A percentile compares a stretch with the other conserved stretches of the same genome.
phyloP scores from a whole-genome alignment of 2,797 vertebrate species.

The Capromys pilorides region DNA sequence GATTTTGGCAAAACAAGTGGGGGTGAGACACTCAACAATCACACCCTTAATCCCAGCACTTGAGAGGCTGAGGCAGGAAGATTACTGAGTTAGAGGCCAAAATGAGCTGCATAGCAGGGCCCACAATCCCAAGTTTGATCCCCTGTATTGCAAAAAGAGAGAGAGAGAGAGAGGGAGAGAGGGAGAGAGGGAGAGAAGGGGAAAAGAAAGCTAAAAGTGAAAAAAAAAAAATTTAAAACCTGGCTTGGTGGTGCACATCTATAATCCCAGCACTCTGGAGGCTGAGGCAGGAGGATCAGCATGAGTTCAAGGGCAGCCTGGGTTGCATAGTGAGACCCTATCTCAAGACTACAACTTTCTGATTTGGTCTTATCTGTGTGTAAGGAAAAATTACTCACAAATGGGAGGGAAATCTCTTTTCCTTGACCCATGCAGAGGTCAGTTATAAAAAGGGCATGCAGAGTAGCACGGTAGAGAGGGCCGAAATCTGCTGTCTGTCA shows the following conservation, averaged over 20 bases:
- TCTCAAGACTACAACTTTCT: background rate
- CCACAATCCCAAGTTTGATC: too few relatives aligned
- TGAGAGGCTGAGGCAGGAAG: background rate
- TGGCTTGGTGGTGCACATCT: background rate
- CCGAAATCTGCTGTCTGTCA: background rate
- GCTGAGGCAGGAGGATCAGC: background rate
- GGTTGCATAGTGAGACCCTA: background rate
- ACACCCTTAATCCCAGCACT: background rate
- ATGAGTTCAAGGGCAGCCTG: background rate
- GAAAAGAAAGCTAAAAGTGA: background rate
- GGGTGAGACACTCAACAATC: too few relatives aligned
- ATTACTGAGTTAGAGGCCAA: background rate
- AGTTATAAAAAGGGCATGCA: background rate
- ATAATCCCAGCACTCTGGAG: background rate
- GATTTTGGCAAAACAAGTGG: conserved; percentile 21
- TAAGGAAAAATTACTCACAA: background rate
- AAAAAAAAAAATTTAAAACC: background rate
- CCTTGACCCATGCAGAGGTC: conserved; percentile 10
- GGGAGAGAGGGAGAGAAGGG: too few relatives aligned
- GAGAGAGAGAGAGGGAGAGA: too few relatives aligned
- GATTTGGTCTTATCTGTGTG: background rate
- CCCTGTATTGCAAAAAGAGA: background rate
- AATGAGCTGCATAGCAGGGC: background rate
- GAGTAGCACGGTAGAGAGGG: background rate
- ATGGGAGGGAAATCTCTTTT: background rate